Base-by-base conservation (phyloP, 2,797 vertebrate species). In the Falco novaeseelandiae region DNA sequence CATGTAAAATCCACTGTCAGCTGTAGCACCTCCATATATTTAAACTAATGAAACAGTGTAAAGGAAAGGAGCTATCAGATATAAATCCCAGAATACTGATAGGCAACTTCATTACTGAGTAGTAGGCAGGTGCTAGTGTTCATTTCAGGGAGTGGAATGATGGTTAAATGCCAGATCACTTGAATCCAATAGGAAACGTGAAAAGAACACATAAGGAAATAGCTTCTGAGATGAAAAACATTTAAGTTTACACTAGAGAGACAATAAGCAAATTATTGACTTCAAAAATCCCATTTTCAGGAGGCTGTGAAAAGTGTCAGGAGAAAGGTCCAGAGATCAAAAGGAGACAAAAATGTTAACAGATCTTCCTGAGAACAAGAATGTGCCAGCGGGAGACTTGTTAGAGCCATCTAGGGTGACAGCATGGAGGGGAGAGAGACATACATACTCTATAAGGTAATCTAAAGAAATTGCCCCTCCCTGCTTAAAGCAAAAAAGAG, bases 221-320 rank as follows among this genome's bases (percentile, higher is more conserved):
- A 44, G 58, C 73, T 94, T 95, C 91, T 7, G 20, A 83, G 83
- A 89, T 90, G 70, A 92, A 86, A 94, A 95, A 58, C 70, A 18
- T 61, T 72, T 30, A 66, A 48, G 67, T 94, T 96, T 94, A 96
- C 90, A 89, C 81, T 83, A 61, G 66, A 90, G 95, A 93, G 91
- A 96, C 91, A 92, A 73, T 67, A 93, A 95, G 88, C 83, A 94
- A 93, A 84, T 83, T 76, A 90, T 76, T 94, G 89, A 93, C 87
- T 91, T 83, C 30, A 52, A 79, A 88, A 93, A 91, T 92, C 83
- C 73, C 86, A 52, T 95, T 94, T 95, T 95, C 95, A 91, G 73
- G 73, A 90, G 87, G 70, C 90, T 94, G 93, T 94, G 91, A 94
- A 91, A 96, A 96, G 84, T 61, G 66, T 70, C 51, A 58, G 52